Percentiles rank a stretch among this genome's conserved stretches.
phyloP scores from a whole-genome alignment of 2,113 vertebrate species.

The Callopanchax toddi region DNA sequence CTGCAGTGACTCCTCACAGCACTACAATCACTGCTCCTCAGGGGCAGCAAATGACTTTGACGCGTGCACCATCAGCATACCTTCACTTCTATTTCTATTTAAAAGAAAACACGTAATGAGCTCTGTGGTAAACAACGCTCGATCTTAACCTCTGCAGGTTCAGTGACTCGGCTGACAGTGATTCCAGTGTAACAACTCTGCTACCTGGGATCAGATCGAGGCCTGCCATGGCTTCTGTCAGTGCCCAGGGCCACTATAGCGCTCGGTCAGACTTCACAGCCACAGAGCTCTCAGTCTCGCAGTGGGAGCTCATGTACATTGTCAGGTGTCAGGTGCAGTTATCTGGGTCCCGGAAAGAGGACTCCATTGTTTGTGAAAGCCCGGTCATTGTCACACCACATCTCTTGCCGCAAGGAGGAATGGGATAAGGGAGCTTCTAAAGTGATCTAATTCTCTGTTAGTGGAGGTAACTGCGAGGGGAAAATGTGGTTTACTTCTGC shows the following conservation, averaged over 20 bases:
- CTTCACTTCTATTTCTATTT: conserved; percentile 35
- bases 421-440: conserved; percentile 57
- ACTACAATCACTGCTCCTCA: conserved; percentile 39
- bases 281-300: conserved; percentile 57
- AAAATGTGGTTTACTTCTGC: conserved; percentile 30
- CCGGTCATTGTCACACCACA: conserved; percentile 67
- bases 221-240: conserved; percentile 24
- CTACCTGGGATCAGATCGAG: conserved; percentile 50
- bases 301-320: conserved; percentile 66
- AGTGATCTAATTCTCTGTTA: conserved; percentile 63
- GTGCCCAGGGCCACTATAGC: conserved; percentile 37
- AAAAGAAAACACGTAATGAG: conserved; percentile 30
- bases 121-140: conserved; percentile 31
- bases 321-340: conserved; percentile 79
- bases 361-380: conserved; percentile 69
- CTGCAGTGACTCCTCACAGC: conserved; percentile 34
- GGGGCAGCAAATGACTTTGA: conserved; percentile 45
- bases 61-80: conserved; percentile 56
- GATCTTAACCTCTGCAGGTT: conserved; percentile 14
- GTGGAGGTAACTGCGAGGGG: conserved; percentile 40
- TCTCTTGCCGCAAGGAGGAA: conserved; percentile 61
- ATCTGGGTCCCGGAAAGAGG: conserved; percentile 49
- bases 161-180: conserved; percentile 33
- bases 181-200: conserved; percentile 24
- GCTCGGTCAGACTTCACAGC: conserved; percentile 48